Conservation (phyloP, 2,113 vertebrate genomes). For the Vidua macroura region DNA sequence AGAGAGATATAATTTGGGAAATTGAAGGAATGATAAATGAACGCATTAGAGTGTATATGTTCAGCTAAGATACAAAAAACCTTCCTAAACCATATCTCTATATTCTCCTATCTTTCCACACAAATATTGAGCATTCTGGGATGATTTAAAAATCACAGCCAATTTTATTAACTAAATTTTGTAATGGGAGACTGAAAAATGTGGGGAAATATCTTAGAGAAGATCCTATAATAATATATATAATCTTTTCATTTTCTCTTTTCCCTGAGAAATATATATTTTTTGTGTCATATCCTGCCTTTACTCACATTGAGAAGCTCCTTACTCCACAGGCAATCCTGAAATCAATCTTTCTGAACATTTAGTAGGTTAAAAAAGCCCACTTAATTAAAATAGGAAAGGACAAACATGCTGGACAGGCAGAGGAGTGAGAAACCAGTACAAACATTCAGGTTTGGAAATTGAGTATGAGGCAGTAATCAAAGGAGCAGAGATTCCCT, state of each 20-base stretch:
- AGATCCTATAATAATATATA: neutral
- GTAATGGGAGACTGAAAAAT: neutral
- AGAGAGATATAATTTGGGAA: neutral
- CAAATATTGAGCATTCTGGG: neutral
- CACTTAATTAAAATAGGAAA: neutral
- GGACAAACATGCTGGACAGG: neutral
- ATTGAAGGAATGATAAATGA: neutral
- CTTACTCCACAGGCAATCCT: neutral
- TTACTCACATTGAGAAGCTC: neutral
- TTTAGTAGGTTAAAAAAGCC: neutral
- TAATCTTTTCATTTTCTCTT: neutral
- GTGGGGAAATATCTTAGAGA: neutral
- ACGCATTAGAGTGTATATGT: neutral
- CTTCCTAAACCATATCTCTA: neutral
- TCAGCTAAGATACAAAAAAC: neutral
- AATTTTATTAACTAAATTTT: neutral
- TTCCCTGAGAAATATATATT: neutral
- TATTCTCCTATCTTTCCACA: neutral
- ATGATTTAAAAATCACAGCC: neutral
- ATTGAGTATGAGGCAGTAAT: neutral
- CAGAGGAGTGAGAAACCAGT: neutral
- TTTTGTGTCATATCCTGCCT: neutral
- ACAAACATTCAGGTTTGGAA: neutral
- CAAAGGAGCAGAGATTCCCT: neutral
- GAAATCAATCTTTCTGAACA: neutral